These are phyloP conservation scores for Daboia siamensis DNA, from an alignment of 2,113 vertebrate genomes.

Conservation along the genomic window DNA sequence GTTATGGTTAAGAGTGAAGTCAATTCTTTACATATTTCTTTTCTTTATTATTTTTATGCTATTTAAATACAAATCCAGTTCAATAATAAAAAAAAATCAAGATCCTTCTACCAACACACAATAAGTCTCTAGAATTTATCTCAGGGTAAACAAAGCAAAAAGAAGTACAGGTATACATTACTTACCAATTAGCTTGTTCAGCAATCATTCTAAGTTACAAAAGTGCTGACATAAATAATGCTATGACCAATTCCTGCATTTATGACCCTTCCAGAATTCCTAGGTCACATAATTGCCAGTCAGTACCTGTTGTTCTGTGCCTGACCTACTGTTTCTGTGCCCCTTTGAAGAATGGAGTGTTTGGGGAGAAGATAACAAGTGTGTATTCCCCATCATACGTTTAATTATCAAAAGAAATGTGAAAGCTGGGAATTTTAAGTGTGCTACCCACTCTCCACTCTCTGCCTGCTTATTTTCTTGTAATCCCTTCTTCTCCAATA, in stretches of 20 bases:
- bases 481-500: background rate
- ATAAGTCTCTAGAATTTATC: background rate
- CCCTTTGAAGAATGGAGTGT: background rate
- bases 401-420: background rate
- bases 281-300: background rate
- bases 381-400: no score
- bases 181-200: background rate
- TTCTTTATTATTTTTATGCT: background rate
- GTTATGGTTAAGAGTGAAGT: background rate
- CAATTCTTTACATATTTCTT: background rate
- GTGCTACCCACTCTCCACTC: background rate
- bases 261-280: background rate
- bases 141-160: background rate
- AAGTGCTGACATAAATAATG: background rate
- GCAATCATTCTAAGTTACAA: background rate
- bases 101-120: background rate
- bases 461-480: background rate
- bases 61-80: background rate
- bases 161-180: background rate
- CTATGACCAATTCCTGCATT: background rate
- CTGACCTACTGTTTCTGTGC: background rate
- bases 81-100: background rate
- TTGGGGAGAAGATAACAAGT: background rate
- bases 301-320: background rate
- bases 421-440: background rate